These are phyloP conservation scores for Argentina silus DNA, from an alignment of 2,797 vertebrate genomes.

Conservation along the genomic window DNA sequence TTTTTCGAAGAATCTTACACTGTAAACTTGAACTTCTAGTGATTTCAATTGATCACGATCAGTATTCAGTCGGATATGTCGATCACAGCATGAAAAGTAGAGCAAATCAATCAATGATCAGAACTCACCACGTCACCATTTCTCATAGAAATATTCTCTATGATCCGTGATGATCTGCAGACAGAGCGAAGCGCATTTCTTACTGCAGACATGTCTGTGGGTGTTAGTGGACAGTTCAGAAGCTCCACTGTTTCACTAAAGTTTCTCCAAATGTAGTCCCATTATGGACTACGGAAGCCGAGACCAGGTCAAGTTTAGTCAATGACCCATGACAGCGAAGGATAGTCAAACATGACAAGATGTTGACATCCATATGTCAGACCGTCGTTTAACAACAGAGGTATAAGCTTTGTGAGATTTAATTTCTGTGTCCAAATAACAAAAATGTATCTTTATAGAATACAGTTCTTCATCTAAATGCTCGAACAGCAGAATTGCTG, in stretches of 20 bases:
- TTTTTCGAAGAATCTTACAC: too few species aligned
- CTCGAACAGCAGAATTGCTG: too few species aligned
- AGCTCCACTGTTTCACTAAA: neutral
- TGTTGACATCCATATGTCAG: neutral
- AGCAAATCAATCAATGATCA: neutral
- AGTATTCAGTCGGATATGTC: too few species aligned
- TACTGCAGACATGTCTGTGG: slow-evolving; percentile 5
- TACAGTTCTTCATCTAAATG: too few species aligned
- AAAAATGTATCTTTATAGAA: too few species aligned
- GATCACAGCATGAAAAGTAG: neutral
- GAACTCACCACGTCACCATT: slow-evolving; percentile 15
- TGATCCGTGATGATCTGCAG: neutral
- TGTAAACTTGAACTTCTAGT: too few species aligned
- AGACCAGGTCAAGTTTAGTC: neutral
- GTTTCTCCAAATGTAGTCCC: neutral
- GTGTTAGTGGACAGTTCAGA: too few species aligned
- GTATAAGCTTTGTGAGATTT: too few species aligned
- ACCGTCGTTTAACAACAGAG: too few species aligned
- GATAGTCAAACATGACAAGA: neutral
- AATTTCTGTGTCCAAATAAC: too few species aligned
- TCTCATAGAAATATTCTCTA: neutral
- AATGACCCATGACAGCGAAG: neutral
- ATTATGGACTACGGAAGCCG: slow-evolving; percentile 8
- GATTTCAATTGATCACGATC: too few species aligned
- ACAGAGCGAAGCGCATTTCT: slow-evolving; percentile 8